Evolutionary conservation across 2,113 vertebrate species (phyloP), one percentile per base, ranked within the genome.

Genomic region (Phyllopteryx taeniolatus): DNA sequence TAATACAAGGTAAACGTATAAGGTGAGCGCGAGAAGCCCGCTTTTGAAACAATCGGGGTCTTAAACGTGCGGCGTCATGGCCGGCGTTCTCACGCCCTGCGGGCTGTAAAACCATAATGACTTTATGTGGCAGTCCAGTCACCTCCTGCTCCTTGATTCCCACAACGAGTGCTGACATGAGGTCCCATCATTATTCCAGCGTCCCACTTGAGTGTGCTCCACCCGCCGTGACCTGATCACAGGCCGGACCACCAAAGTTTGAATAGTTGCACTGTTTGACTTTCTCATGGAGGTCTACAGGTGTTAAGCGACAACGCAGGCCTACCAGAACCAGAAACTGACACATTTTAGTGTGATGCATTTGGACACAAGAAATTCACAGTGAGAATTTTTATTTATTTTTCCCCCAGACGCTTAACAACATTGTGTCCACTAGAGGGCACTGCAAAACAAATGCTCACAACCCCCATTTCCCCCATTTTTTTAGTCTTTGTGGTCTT

Each of bases 191-290:
- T 83, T 70, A 73, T 39, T 61, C 13, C 68, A 43, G 75, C 78
- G 72, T 90, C 74, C 86, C 63, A 80, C 79, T 69, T 81, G 59
- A 82, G 57, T 66, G 81, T 27, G 84, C 77, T 80, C 77, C 13
- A 49, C 87, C 84, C 82, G 74, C 90, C 88, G 67, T 82, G 89
- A 83, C 89, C 53, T 81, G 87, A 90, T 89, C 87, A 86, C 83
- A 87, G 78, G 54, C 64, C 35, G 70, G 71, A 43, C 64, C 2
- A 39, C 53, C 74, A 8, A 5, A 8, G 59, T 67, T 11, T 12
- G 8, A 62, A 73, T 2, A 63, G 56, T 20, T 64, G 49, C 13
- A 20, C 31, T 74, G 82, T 84, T 83, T 80, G 75, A 71, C 71
- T 81, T 86, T 90, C 83, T 86, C 87, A 85, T 78, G 72, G 67